Conservation (phyloP, 1,140 invertebrate genomes). For the Procambarus clarkii region DNA sequence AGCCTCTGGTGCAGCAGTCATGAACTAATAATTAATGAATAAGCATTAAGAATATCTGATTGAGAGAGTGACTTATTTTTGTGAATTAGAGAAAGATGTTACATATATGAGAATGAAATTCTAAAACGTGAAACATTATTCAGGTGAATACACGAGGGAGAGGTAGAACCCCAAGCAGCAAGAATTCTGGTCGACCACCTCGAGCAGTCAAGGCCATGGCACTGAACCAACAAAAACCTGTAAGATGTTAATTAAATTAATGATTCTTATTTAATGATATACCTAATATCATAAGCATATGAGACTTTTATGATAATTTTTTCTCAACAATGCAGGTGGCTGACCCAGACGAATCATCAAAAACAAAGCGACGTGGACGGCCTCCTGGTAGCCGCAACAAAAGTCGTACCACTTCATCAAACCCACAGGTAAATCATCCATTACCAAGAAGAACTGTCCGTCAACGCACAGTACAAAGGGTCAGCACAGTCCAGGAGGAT, state of each 20-base stretch:
- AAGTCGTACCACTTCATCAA: neutral
- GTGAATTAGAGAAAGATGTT: too few species aligned
- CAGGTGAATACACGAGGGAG: slow-evolving; percentile 18
- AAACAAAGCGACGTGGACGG: slow-evolving; percentile 27
- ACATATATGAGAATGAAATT: too few species aligned
- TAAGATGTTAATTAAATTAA: neutral
- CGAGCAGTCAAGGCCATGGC: neutral
- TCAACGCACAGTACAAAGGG: neutral
- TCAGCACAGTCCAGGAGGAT: slow-evolving; percentile 4
- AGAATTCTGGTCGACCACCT: neutral
- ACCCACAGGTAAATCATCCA: neutral
- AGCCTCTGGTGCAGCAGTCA: too few species aligned
- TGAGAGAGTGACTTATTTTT: too few species aligned
- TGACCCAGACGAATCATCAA: neutral
- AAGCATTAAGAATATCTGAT: too few species aligned
- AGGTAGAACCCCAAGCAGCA: slow-evolving; percentile 5
- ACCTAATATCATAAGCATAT: neutral
- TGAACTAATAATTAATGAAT: too few species aligned
- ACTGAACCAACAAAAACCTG: slow-evolving; percentile 8
- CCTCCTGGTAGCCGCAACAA: slow-evolving; percentile 42
- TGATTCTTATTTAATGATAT: neutral
- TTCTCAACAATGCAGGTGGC: neutral
- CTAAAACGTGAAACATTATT: too few species aligned
- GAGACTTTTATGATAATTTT: neutral
- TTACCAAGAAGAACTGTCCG: slow-evolving; percentile 27